Evolutionary conservation across 2,113 vertebrate species (phyloP), one percentile per base, ranked within the genome.

Genomic region (Xiphophorus maculatus): DNA sequence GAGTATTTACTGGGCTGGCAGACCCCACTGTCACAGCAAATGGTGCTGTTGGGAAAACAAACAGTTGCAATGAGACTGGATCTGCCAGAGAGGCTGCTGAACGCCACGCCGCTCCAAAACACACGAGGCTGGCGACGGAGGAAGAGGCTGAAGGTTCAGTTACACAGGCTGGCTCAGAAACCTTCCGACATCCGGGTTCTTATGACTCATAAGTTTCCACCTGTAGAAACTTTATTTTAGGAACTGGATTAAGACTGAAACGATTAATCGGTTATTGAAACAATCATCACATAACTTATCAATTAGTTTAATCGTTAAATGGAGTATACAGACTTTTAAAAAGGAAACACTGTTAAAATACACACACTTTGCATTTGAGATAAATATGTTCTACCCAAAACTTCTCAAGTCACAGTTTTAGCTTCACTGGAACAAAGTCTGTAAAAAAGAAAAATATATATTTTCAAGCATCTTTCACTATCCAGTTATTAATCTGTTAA

Each of bases 11-110:
- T 88, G 71, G 81, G 61, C 87, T 93, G 93, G 91, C 91, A 90
- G 86, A 88, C 82, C 90, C 88, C 88, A 82, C 89, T 84, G 86
- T 90, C 90, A 87, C 92, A 90, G 91, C 91, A 93, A 91, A 93
- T 93, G 93, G 91, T 79, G 75, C 89, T 93, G 91, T 93, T 92
- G 91, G 92, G 88, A 91, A 92, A 94, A 93, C 92, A 94, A 87
- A 87, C 86, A 86, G 85, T 86, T 84, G 87, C 85, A 84, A 84
- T 82, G 85, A 92, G 85, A 80, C 87, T 71, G 73, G 66, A 77
- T 90, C 85, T 81, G 82, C 90, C 86, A 83, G 77, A 54, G 78
- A 85, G 77, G 81, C 73, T 63, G 64, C 76, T n/a, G 77, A 81
- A 74, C 71, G 54, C 33, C 37, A 58, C 69, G 63, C 79, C 60